Evolutionary conservation across 2,888 invertebrate genomes (phyloP).

Genomic region (Elgonia sp.): DNA sequence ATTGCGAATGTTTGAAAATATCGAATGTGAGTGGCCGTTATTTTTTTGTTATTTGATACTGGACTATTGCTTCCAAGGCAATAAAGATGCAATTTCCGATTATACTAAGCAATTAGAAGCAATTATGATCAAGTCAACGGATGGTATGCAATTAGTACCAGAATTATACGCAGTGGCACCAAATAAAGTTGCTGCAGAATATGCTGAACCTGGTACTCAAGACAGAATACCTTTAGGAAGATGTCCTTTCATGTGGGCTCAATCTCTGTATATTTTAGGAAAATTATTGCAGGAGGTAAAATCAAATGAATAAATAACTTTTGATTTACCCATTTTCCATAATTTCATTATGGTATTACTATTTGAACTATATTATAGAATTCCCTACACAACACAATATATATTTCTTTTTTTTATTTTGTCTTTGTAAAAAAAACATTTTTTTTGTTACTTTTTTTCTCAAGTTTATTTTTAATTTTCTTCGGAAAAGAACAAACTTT

Average conservation of each 20-base stretch:
- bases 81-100: conserved; percentile 91
- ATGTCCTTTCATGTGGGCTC: conserved; percentile 99
- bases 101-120: conserved; percentile 92
- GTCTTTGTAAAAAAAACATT: no score
- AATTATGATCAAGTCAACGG: conserved; percentile 94
- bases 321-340: no score
- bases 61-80: conserved; percentile 97
- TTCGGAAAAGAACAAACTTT: no score
- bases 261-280: conserved; percentile 98
- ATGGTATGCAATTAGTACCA: conserved; percentile 96
- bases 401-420: no score
- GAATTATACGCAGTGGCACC: conserved; percentile 97
- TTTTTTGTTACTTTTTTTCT: no score
- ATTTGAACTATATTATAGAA: no score
- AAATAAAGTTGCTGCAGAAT: conserved; percentile 95
- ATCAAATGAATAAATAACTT: not conserved
- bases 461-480: no score
- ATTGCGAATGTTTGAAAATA: conserved; percentile 98
- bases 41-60: conserved; percentile 97
- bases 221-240: conserved; percentile 94
- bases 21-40: conserved; percentile 99
- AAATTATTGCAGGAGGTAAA: conserved; percentile 96
- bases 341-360: no score
- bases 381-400: no score
- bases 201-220: conserved; percentile 96